phyloP scores from a whole-genome alignment of 2,888 invertebrate genomes.

The Megastigmus dorsalis region DNA sequence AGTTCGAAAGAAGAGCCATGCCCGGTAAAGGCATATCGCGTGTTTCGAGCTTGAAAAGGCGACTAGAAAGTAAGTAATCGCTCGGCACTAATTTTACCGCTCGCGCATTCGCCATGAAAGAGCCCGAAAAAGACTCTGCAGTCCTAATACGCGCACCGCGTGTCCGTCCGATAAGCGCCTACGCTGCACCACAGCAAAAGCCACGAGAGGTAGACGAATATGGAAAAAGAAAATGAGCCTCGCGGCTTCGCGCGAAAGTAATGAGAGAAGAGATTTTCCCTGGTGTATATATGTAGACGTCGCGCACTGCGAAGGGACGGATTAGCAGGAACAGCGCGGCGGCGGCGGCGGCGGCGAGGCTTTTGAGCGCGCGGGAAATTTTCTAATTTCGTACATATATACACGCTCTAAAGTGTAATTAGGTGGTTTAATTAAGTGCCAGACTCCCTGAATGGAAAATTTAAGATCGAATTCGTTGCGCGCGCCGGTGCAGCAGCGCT shows the following conservation, averaged over 20 bases:
- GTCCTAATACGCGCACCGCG: too few relatives aligned
- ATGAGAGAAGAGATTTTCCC: background rate
- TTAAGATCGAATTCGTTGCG: too few relatives aligned
- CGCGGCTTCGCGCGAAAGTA: background rate
- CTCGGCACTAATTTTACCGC: conserved; percentile 34
- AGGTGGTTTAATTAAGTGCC: too few relatives aligned
- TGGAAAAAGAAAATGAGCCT: conserved; percentile 12
- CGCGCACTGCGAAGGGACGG: background rate
- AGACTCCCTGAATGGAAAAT: too few relatives aligned
- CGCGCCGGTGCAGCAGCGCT: too few relatives aligned
- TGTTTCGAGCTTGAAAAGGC: conserved; percentile 31
- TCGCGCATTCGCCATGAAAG: background rate
- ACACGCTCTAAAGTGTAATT: too few relatives aligned
- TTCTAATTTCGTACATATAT: too few relatives aligned
- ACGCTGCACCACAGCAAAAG: too few relatives aligned
- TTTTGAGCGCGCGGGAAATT: too few relatives aligned
- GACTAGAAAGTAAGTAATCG: conserved; percentile 46
- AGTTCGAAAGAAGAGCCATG: background rate
- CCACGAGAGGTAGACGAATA: background rate
- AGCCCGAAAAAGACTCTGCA: background rate
- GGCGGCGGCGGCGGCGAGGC: too few relatives aligned
- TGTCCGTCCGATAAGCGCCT: conserved; percentile 6
- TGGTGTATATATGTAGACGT: too few relatives aligned
- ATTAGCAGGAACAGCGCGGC: too few relatives aligned
- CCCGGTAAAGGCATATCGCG: conserved; percentile 28